phyloP scores from a whole-genome alignment of 1,140 invertebrate species.

The Euglossa dilemma region DNA sequence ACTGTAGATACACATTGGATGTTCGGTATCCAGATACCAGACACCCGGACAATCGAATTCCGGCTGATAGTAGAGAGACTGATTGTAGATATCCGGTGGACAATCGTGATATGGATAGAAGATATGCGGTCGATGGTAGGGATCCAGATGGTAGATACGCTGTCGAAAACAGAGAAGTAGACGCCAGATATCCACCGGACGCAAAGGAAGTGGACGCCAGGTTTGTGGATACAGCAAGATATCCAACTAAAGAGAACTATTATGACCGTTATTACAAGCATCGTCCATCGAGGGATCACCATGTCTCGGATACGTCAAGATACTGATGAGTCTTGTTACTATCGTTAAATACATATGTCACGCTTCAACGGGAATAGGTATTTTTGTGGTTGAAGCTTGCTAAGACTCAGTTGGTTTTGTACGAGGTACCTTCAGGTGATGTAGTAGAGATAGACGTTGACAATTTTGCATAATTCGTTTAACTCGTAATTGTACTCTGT shows the following conservation, averaged over 20 bases:
- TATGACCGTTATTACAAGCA: conserved; percentile 82
- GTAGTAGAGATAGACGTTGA: not conserved
- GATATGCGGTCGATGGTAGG: conserved; percentile 66
- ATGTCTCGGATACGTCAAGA: conserved; percentile 77
- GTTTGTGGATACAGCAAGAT: conserved; percentile 73
- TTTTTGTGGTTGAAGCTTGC: not conserved
- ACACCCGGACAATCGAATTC: conserved; percentile 62
- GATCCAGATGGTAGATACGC: conserved; percentile 65
- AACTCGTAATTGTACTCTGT: not conserved
- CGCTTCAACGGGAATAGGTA: conserved; percentile 65
- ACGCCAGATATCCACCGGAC: conserved; percentile 38
- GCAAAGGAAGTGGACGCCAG: conserved; percentile 70
- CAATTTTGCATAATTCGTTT: not conserved
- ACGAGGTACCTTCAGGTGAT: conserved; percentile 9
- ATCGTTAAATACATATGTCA: conserved; percentile 60
- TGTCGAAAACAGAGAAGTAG: conserved; percentile 61
- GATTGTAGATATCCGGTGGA: conserved; percentile 69
- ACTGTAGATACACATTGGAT: conserved; percentile 62
- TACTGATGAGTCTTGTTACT: conserved; percentile 75
- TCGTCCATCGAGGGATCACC: conserved; percentile 78
- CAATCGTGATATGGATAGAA: conserved; percentile 64
- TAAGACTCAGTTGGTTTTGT: not conserved
- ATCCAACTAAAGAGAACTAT: conserved; percentile 79
- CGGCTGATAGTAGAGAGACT: conserved; percentile 52
- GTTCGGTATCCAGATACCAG: conserved; percentile 69